A percentile compares a stretch with the other conserved stretches of the same genome.
phyloP scores from a whole-genome alignment of 2,113 vertebrate species.

The Nipponia nippon region DNA sequence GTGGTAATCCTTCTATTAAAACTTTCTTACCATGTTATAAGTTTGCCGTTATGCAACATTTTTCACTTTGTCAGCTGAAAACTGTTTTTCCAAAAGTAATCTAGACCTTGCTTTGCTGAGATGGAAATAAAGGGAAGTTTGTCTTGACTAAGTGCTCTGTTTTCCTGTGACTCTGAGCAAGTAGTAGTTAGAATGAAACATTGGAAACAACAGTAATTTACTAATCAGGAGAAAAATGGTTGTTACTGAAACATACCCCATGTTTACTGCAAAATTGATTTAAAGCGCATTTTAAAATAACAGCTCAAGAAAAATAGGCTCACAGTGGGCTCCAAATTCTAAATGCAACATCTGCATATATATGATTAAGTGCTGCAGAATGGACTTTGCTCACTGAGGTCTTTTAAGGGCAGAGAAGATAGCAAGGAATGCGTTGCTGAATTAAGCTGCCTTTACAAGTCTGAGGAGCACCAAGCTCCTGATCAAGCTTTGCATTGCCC shows the following conservation, averaged over 20 bases:
- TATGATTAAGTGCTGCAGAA: slow-evolving; percentile 2
- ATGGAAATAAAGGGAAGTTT: slow-evolving; percentile 58
- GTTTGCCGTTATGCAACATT: slow-evolving; percentile 52
- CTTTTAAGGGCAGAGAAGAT: not conserved
- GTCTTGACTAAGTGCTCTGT: slow-evolving; percentile 56
- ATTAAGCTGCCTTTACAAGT: not conserved
- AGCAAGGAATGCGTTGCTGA: not conserved
- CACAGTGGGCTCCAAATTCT: not conserved
- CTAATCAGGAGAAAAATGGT: slow-evolving; percentile 54
- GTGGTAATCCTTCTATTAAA: slow-evolving; percentile 61
- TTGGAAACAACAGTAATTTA: slow-evolving; percentile 52
- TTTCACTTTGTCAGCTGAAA: slow-evolving; percentile 69
- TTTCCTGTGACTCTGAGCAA: slow-evolving; percentile 30
- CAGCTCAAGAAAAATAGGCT: not conserved
- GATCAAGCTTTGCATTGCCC: not conserved
- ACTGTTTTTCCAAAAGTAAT: slow-evolving; percentile 48
- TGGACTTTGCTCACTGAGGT: not conserved
- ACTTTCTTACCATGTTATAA: slow-evolving; percentile 33
- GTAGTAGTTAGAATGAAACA: slow-evolving; percentile 47
- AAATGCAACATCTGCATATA: slow-evolving; percentile 28
- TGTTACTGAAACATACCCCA: slow-evolving; percentile 21
- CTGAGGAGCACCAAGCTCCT: not conserved
- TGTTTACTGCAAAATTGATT: slow-evolving; percentile 46
- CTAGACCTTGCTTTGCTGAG: slow-evolving; percentile 44
- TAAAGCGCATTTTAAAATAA: slow-evolving; percentile 18